Base-by-base conservation (phyloP, 2,888 invertebrate genomes). In the Pandemis corylana region DNA sequence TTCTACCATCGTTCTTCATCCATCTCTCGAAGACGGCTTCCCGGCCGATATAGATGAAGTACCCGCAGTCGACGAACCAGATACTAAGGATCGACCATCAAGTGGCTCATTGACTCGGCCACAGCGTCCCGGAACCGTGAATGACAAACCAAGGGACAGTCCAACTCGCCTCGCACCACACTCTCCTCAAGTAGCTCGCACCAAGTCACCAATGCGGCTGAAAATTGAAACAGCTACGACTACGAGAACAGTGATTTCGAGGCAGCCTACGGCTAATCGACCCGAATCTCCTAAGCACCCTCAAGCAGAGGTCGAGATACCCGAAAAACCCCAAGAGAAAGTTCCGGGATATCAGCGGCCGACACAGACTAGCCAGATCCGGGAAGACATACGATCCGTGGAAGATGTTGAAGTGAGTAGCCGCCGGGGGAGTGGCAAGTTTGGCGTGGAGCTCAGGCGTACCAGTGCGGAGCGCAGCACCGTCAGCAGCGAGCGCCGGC, bases 361-460 rank as follows among this genome's bases (percentile, higher is more conserved):
- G 0, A 92, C 92, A 2, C 91, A 90, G 80, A 91, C 90, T 0
- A 92, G 91, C 78, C 93, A 90, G 77, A 84, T 85, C 36, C 93
- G 90, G 75, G 91, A 92, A 75, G 93, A 94, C 75, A 81, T 84
- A 0, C 90, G 89, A 72, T 72, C 81, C 10, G 72, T 81, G 4
- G 93, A 93, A 41, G 92, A 92, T 66, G 78, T 77, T 15, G 92
- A 91, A 78, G 94, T 95, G 44, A 94, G 94, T 78, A 95, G 90
- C 78, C 89, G 95, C 13, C 89, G 94, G 61, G 93, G 94, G 41
- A 94, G 95, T 65, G 95, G 95, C 2, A 97, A 96, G 83, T 97
- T 97, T 83, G 97, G 97, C 49, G 96, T 97, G 7, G 96, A 96
- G 68, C 89, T 96, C 44, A 95, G 95, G 42, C 93, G 95, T 75